phyloP scores from a whole-genome alignment of 2,113 vertebrate genomes.

The Etheostoma spectabile region DNA sequence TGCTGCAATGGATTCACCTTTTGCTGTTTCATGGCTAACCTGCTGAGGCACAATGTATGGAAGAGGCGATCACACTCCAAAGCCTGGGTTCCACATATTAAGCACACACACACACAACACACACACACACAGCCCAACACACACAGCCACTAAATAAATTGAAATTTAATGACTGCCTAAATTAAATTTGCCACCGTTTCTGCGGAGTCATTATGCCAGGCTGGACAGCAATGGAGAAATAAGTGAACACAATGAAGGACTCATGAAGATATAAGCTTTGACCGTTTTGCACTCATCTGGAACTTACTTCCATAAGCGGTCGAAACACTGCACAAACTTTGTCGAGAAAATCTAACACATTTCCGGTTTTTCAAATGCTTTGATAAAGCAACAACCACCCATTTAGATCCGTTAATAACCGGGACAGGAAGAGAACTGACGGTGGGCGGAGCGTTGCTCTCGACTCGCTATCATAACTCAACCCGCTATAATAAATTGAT shows the following conservation, averaged over 20 bases:
- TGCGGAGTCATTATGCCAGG: conserved; percentile 26
- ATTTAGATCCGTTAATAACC: background rate
- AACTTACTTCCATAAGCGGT: background rate
- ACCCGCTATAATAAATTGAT: no score
- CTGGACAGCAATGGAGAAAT: conserved; percentile 26
- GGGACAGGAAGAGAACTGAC: no score
- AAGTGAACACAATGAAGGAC: conserved; percentile 27
- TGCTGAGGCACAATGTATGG: conserved; percentile 26
- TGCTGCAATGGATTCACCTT: conserved; percentile 78
- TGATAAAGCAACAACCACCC: background rate
- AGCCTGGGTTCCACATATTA: background rate
- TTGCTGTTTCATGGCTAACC: conserved; percentile 79
- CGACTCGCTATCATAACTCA: no score
- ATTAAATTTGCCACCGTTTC: conserved; percentile 26
- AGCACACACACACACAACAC: background rate
- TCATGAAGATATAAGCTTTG: conserved; percentile 18
- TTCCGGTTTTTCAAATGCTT: background rate
- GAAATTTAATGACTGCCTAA: conserved; percentile 38
- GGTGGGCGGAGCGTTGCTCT: no score
- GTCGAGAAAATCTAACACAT: background rate
- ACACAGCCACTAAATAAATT: background rate
- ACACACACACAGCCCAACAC: background rate
- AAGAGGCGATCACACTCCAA: background rate
- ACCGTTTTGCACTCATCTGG: background rate
- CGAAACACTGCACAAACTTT: background rate